Percentiles rank a stretch among this genome's conserved stretches.
phyloP scores from a whole-genome alignment of 2,797 vertebrate species.

The Danio aesculapii region DNA sequence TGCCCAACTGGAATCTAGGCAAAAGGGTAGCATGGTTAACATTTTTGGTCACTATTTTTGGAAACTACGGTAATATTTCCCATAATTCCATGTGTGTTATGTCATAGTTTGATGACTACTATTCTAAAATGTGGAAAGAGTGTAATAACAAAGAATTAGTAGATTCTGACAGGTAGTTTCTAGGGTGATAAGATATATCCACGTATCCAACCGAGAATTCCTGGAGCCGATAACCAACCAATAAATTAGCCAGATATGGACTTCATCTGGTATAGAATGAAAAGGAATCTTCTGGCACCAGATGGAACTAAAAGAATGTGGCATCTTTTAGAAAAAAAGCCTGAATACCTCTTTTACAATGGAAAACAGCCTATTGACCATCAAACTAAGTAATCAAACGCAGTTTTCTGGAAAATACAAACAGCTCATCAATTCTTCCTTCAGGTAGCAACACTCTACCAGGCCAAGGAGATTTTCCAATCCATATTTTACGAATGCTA shows the following conservation, averaged over 20 bases:
- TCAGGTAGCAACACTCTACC: slow-evolving; percentile 56
- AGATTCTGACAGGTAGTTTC: neutral
- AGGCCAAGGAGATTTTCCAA: slow-evolving; percentile 74
- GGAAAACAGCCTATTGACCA: slow-evolving; percentile 69
- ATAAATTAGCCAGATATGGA: slow-evolving; percentile 3
- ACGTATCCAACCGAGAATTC: slow-evolving; percentile 15
- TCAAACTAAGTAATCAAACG: slow-evolving; percentile 62
- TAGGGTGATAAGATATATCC: slow-evolving; percentile 6
- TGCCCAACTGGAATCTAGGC: neutral
- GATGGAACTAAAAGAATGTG: slow-evolving; percentile 49
- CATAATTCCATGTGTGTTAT: neutral
- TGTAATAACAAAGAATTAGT: neutral
- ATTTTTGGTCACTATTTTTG: neutral
- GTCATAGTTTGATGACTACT: neutral
- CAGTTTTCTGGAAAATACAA: slow-evolving; percentile 69
- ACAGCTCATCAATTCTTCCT: slow-evolving; percentile 66
- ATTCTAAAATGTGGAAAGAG: neutral
- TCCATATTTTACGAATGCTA: slow-evolving; percentile 72
- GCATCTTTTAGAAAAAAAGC: slow-evolving; percentile 56
- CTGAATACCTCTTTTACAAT: slow-evolving; percentile 66
- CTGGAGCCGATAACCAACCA: slow-evolving; percentile 23
- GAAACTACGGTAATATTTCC: neutral
- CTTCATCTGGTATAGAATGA: slow-evolving; percentile 33
- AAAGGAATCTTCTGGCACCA: slow-evolving; percentile 23
- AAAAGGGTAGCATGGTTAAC: neutral